Base-by-base conservation (phyloP, 37 sponge, comb jelly and placozoan genomes). In the Tethya wilhelma region DNA sequence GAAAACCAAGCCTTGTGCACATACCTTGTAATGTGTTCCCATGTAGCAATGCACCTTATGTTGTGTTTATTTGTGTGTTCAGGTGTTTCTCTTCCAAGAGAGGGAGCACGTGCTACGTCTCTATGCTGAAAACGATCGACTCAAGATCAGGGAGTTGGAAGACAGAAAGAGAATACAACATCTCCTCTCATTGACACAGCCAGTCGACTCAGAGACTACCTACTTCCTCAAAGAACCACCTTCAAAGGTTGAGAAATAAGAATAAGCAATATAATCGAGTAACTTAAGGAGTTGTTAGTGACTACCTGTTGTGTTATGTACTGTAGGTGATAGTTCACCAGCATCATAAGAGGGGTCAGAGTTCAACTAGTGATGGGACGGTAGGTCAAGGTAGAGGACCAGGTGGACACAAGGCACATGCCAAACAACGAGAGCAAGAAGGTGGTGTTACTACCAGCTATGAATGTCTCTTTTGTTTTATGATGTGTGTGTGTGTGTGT, bases 11-110 rank as follows among this genome's bases (percentile, higher is more conserved):
- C n/a, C n/a, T n/a, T n/a, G n/a, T n/a, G n/a, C n/a, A 60, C 20
- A 17, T 26, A 25, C 26, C 22, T 26, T 60, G 63, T 60, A 7
- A n/a, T 60, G 7, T 60, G 7, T n/a, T 12, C 22, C 6, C 63
- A 60, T 60, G 63, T 60, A 28, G 6, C 62, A 33, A 3, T 37
- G 5, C 57, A 23, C 44, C 7, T 53, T 83, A 33, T 73, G 39
- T 70, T 59, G 29, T 41, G 1, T 42, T 31, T 63, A n/a, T 42
- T 64, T 66, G 43, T 89, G 41, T 78, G n/a, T n/a, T n/a, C n/a
- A 94, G 90, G 97, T 99, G 59, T 99, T 81, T 55, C 62, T 96
- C 38, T 96, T 96, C 60, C 97, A 96, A 85, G 97, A 96, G 74
- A 71, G 97, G 17, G 97, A 96, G 57, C 97, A 98, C 33, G 99